Conservation (phyloP, 30 jellyfish, hydroid and myxozoan species). For the Hydra vulgaris region DNA sequence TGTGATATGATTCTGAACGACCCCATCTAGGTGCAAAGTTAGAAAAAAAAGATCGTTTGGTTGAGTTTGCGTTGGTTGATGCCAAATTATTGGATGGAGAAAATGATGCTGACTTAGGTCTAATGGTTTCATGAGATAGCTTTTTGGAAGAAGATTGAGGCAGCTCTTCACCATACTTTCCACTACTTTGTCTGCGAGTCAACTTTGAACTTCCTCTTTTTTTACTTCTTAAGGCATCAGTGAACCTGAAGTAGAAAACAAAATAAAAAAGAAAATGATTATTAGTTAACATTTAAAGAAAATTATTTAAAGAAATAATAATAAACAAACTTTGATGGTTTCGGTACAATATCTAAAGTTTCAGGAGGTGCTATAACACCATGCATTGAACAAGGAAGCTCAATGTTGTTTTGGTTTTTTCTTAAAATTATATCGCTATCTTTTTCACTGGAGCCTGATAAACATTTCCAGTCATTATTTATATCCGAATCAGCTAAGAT, state of each 20-base stretch:
- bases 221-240: background rate
- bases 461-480: background rate
- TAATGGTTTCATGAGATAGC: conserved; percentile 31
- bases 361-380: background rate
- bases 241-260: background rate
- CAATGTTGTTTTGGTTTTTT: conserved; percentile 11
- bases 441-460: background rate
- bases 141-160: conserved; percentile 53
- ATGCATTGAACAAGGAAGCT: background rate
- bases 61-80: conserved; percentile 29
- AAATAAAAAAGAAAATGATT: too few relatives aligned
- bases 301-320: background rate
- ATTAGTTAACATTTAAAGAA: too few relatives aligned
- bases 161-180: conserved; percentile 27
- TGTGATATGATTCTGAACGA: conserved; percentile 79
- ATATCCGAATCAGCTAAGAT: background rate
- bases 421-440: background rate
- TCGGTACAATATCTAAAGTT: background rate
- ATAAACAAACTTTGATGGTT: background rate
- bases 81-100: conserved; percentile 48
- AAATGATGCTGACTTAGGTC: conserved; percentile 83
- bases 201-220: background rate
- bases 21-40: conserved; percentile 98
- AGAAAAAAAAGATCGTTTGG: conserved; percentile 66
- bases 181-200: background rate